These are phyloP conservation scores for Sebastiscus tertius DNA, from an alignment of 2,797 vertebrate species.

Conservation along the genomic window DNA sequence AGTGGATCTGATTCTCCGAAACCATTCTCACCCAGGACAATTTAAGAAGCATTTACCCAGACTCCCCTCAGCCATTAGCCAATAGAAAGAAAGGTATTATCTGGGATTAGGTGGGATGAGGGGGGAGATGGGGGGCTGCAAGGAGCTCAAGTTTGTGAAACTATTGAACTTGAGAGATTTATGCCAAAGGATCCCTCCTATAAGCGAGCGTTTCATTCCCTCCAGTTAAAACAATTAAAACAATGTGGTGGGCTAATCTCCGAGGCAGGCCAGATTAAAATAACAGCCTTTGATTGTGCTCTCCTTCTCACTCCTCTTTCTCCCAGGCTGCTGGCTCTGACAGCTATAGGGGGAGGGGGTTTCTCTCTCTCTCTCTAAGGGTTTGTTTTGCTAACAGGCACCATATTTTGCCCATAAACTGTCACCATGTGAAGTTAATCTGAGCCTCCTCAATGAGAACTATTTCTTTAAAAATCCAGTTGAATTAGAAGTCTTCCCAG, in stretches of 20 bases:
- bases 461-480: slow-evolving; percentile 36
- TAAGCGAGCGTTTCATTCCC: slow-evolving; percentile 81
- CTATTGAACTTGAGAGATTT: slow-evolving; percentile 90
- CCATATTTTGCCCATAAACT: slow-evolving; percentile 57
- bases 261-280: slow-evolving; percentile 84
- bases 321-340: slow-evolving; percentile 68
- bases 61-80: slow-evolving; percentile 85
- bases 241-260: slow-evolving; percentile 87
- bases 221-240: slow-evolving; percentile 87
- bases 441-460: slow-evolving; percentile 45
- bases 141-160: slow-evolving; percentile 85
- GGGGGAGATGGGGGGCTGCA: slow-evolving; percentile 76
- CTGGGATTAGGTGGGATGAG: slow-evolving; percentile 86
- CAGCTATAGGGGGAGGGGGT: slow-evolving; percentile 37
- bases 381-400: too few species aligned
- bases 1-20: slow-evolving; percentile 66
- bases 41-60: slow-evolving; percentile 87
- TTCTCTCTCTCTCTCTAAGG: slow-evolving; percentile 41
- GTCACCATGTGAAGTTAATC: slow-evolving; percentile 79
- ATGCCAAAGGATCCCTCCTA: slow-evolving; percentile 80
- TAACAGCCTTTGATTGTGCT: slow-evolving; percentile 85
- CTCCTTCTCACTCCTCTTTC: slow-evolving; percentile 69
- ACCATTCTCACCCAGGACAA: slow-evolving; percentile 79
- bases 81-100: slow-evolving; percentile 88
- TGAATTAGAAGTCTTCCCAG: slow-evolving; percentile 42